Evolutionary conservation across 2,888 invertebrate genomes (phyloP), one percentile per base, ranked within the genome.

Genomic region (Drosophila robusta): DNA sequence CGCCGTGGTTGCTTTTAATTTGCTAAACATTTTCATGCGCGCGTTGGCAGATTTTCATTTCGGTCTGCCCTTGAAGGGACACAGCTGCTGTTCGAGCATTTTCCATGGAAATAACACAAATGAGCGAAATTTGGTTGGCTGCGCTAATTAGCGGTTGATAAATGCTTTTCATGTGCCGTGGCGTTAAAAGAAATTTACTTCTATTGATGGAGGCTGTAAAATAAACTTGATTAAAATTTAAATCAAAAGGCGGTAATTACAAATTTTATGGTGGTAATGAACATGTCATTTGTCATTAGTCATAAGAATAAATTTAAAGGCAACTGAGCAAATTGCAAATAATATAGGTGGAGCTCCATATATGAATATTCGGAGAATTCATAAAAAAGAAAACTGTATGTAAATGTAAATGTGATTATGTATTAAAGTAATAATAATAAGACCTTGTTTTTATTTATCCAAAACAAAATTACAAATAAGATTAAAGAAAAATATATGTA

Each of bases 21-120:
- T 76, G 54, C 49, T n/a, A 56, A 79, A 44, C 49, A 68, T 73
- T 78, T 63, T 61, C 50, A 70, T 74, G 72, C 65, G 49, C 58
- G 65, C 78, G 64, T 63, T 55, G 47, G 56, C 58, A 36, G 46
- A 68, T 70, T 68, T 74, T 49, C 45, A 65, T 75, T 58, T 63
- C 12, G 26, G 9, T 18, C n/a, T 16, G 29, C 41, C 49, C 49
- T 45, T 51, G 22, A 42, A 49, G 14, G 36, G 36, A 7, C 60
- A 12, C 60, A 70, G 63, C 75, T 64, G 64, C 29, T 18, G 3
- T 50, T 38, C 42, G 18, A 12, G 22, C 38, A 49, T 8, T 45
- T 38, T 42, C 34, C 41, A 26, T 26, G 38, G 36, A 63, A 69
- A 52, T 51, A 58, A 42, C 34, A 64, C 18, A 60, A 58, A 64